Base-by-base conservation (phyloP, 2,113 vertebrate species). In the Eira barbara region DNA sequence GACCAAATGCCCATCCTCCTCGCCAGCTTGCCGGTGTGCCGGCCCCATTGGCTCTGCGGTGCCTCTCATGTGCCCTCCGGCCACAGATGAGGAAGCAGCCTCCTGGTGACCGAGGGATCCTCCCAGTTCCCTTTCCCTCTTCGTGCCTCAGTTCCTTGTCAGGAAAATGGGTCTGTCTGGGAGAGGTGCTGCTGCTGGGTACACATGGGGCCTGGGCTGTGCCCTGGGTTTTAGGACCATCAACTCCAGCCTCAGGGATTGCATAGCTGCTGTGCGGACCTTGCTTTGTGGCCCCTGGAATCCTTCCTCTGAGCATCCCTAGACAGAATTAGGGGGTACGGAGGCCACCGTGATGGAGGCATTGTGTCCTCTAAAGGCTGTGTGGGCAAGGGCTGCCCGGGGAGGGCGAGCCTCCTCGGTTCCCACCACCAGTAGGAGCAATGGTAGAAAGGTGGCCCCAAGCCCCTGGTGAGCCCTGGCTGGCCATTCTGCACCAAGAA, bases 11-110 rank as follows among this genome's bases (percentile, higher is more conserved):
- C 17, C 34, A 9, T 2, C n/a, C n/a, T 39, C 36, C 65, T 23
- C 0, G 34, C 39, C 25, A 34, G 84, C 36, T 39, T 1, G 1
- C n/a, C 4, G 0, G 0, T 6, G 9, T 86, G 63, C 45, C 12
- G 2, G 80, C 57, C 69, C 13, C 1, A 20, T 27, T 21, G 15
- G 18, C n/a, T 20, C 39, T 29, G n/a, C 52, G 7, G 0, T 11
- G 39, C 13, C 67, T 89, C 82, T 12, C 5, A 11, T 34, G n/a
- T 87, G 52, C 63, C 85, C 8, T 63, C 61, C 69, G 39, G 36
- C 65, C 59, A 12, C 55, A 42, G 76, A 49, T 27, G 45, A 86
- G 42, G 63, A 47, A 9, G 31, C 15, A 4, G 59, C 15, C 20
- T 36, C 29, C 89, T 52, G 42, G 59, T 76, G 86, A 71, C 17